A percentile compares a stretch with the other conserved stretches of the same genome.
phyloP scores from a whole-genome alignment of 2,797 vertebrate genomes.

The Centroberyx gerrardi region DNA sequence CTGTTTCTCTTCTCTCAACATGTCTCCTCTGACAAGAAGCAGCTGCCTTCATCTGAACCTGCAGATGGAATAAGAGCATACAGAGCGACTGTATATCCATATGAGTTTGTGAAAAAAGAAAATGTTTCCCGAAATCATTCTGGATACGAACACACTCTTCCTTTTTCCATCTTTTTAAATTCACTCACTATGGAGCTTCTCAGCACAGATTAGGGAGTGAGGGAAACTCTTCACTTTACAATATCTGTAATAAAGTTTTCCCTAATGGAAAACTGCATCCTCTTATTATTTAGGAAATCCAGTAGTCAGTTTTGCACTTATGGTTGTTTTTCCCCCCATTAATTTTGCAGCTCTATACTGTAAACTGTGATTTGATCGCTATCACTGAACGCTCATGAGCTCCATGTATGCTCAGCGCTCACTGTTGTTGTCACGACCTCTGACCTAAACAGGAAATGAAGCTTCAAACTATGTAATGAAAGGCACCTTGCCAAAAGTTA shows the following conservation, averaged over 20 bases:
- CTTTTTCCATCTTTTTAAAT: background rate
- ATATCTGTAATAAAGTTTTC: too few relatives aligned
- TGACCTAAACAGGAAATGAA: conserved; percentile 56
- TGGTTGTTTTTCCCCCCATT: background rate
- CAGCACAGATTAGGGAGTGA: too few relatives aligned
- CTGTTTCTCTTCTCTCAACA: background rate
- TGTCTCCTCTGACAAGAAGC: background rate
- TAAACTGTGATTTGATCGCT: background rate
- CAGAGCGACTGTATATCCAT: background rate
- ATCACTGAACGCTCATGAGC: background rate
- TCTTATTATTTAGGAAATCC: background rate
- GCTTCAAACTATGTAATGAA: conserved; percentile 10
- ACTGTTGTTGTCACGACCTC: conserved; percentile 42
- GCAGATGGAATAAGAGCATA: background rate
- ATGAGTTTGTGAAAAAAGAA: background rate
- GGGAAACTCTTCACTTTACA: too few relatives aligned
- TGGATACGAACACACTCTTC: too few relatives aligned
- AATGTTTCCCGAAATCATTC: background rate
- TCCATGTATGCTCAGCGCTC: background rate
- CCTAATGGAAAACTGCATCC: too few relatives aligned
- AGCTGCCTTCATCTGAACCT: background rate
- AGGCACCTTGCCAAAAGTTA: background rate
- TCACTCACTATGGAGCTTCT: too few relatives aligned
- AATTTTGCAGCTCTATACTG: background rate
- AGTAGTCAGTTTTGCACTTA: background rate